Base-by-base conservation (phyloP, 1,140 invertebrate species). In the Macrostomum lignano region DNA sequence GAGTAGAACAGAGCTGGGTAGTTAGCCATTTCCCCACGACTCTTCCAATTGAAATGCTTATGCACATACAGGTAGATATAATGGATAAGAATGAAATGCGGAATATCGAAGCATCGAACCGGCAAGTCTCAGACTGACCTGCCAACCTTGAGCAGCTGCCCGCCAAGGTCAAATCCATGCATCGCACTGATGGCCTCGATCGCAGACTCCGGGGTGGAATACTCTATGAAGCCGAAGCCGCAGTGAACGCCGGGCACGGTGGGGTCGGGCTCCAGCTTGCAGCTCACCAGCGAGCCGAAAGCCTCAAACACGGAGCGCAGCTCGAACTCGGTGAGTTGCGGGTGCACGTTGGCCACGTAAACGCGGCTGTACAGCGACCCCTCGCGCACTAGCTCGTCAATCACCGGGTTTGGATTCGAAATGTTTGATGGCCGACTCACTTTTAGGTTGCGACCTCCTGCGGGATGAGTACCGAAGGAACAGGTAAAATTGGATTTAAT, bases 211-310 rank as follows among this genome's bases (percentile, higher is more conserved):
- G 73, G 69, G 17, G 72, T 79, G 44, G 81, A 76, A 51, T 94
- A 98, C 54, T 98, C 88, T 38, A 98, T 88, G 56, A 94, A 96
- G 19, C 86, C 88, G 59, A 88, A 98, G n/a, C 86, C 86, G 60
- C 64, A 7, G 14, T 32, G 31, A 17, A 21, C 7, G 19, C 15
- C 15, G 11, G 31, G 31, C 4, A 7, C 11, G 6, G 7, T 7
- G 6, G 17, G 9, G 14, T 32, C 31, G 14, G 7, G 15, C 6
- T 13, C 11, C 21, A 58, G 37, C 37, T 46, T 42, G 44, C 51
- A 55, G 9, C 41, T 47, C 11, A 47, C 43, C 37, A 98, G 91
- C 23, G 75, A 74, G 1, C 91, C 91, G 62, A 98, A 98, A 3
- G 88, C 86, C 63, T 94, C 88, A 60, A 98, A 98, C 10, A 98